Evolutionary conservation across 2,113 vertebrate species (phyloP).

Genomic region (Phocoena sinus): DNA sequence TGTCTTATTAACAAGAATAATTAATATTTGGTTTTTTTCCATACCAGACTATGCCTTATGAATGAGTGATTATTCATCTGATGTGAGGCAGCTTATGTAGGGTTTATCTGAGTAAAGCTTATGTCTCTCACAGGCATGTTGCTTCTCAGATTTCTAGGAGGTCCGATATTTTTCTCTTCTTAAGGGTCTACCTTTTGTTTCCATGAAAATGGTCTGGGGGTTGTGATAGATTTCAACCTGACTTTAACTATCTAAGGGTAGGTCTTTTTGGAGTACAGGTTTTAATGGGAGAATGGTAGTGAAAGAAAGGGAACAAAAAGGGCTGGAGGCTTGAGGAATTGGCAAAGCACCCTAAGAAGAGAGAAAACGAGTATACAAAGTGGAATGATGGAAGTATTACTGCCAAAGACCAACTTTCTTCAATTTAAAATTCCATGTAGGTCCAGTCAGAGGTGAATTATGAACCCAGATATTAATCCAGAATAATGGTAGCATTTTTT

Average conservation of each 20-base stretch:
- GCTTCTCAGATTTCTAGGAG: neutral
- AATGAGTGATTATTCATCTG: neutral
- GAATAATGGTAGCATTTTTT: neutral
- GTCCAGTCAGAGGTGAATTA: neutral
- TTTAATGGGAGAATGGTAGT: neutral
- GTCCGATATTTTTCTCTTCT: neutral
- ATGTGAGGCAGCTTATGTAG: neutral
- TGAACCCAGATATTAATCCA: neutral
- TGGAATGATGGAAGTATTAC: neutral
- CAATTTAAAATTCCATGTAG: neutral
- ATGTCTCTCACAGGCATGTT: neutral
- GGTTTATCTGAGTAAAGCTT: neutral
- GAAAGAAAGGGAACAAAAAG: neutral
- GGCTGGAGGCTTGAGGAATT: neutral
- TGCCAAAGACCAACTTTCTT: neutral
- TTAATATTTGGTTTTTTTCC: neutral
- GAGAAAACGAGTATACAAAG: neutral
- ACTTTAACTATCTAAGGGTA: neutral
- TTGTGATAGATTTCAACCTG: neutral
- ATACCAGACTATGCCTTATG: neutral
- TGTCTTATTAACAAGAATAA: neutral
- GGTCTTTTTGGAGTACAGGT: neutral
- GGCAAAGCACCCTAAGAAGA: neutral
- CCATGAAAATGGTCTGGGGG: neutral
- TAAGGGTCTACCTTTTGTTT: neutral